A percentile compares a stretch with the other conserved stretches of the same genome.
These are phyloP conservation scores for Rhadina sibilatrix DNA, from an alignment of 2,113 vertebrate genomes.

Conservation along the genomic window DNA sequence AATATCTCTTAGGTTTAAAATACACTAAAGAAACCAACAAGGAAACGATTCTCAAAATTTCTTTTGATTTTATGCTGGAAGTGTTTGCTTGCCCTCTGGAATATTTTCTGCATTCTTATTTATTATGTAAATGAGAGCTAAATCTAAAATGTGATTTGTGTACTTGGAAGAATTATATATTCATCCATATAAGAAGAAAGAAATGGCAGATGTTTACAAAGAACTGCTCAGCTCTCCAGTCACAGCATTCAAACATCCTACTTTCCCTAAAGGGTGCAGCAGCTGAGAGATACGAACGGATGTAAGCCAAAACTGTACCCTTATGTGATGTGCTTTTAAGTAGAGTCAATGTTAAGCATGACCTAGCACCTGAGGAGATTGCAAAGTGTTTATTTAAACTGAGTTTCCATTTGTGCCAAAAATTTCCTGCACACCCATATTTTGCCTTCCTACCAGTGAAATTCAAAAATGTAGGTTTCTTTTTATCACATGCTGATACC, in stretches of 20 bases:
- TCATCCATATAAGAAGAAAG: constrained; percentile 34
- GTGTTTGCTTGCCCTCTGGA: constrained; percentile 37
- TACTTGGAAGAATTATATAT: constrained; percentile 34
- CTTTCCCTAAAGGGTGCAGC: neutral
- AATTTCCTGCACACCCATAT: neutral
- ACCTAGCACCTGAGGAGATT: neutral
- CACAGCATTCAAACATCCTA: neutral
- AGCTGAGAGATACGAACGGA: neutral
- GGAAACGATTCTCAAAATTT: constrained; percentile 10
- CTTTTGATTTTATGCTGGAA: constrained; percentile 41
- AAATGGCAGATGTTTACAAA: constrained; percentile 25
- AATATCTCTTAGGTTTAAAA: neutral
- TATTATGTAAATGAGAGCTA: constrained; percentile 63
- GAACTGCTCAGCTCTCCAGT: neutral
- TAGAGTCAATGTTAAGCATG: neutral
- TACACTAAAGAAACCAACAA: neutral
- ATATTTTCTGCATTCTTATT: constrained; percentile 52
- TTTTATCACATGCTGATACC: neutral
- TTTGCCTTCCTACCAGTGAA: neutral
- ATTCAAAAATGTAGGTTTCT: neutral
- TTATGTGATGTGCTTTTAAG: neutral
- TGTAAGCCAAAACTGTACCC: neutral
- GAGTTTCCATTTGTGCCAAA: neutral
- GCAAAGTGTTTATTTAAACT: neutral
- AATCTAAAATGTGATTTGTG: constrained; percentile 64